phyloP scores from a whole-genome alignment of 2,888 invertebrate genomes.

The Ornithoptera alexandrae region DNA sequence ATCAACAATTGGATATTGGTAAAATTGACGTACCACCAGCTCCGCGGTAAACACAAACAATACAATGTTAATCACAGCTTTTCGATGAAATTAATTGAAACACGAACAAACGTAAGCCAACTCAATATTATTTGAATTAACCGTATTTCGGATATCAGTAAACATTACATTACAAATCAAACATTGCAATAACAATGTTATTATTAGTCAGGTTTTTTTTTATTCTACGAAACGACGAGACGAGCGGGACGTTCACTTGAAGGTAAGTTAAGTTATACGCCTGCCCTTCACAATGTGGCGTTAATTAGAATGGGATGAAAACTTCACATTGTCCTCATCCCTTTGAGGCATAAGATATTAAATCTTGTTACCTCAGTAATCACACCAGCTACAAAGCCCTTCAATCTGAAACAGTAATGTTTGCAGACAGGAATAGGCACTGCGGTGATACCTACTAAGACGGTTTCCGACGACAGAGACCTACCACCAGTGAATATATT shows the following conservation, averaged over 20 bases:
- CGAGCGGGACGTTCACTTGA: not conserved
- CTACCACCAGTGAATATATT: no score
- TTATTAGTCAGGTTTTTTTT: not conserved
- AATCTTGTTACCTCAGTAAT: no score
- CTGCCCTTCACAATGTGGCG: no score
- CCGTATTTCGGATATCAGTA: not conserved
- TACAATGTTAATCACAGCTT: slow-evolving; percentile 5
- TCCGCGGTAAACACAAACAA: slow-evolving; percentile 8
- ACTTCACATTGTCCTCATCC: no score
- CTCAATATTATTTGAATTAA: slow-evolving; percentile 1
- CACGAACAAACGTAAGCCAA: slow-evolving; percentile 12
- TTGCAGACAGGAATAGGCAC: no score
- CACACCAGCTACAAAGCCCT: no score
- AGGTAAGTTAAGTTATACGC: no score
- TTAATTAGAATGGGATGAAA: no score
- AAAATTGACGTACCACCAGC: slow-evolving; percentile 1
- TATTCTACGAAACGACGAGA: not conserved
- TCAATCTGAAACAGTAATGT: no score
- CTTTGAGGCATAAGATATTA: no score
- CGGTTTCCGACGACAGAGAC: no score
- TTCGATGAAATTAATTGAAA: slow-evolving; percentile 13
- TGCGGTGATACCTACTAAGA: no score
- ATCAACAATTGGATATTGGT: not conserved
- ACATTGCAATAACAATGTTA: not conserved
- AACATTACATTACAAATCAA: slow-evolving; percentile 1